Conservation (phyloP, 2,888 invertebrate genomes). For the Coelinius sp. region DNA sequence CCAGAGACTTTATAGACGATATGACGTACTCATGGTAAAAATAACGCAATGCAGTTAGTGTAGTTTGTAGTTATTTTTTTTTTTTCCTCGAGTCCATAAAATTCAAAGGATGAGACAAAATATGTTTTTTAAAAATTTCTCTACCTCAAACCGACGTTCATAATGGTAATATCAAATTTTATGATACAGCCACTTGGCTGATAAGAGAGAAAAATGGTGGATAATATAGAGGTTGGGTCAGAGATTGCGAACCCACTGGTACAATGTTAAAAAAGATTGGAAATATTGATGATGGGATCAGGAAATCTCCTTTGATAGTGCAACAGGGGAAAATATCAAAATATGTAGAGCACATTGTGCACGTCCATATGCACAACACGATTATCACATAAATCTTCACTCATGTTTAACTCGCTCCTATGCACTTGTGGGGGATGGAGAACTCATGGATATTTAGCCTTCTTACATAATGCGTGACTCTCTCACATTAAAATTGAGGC, state of each 20-base stretch:
- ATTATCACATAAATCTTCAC: slow-evolving; percentile 18
- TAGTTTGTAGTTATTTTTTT: neutral
- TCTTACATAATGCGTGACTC: slow-evolving; percentile 34
- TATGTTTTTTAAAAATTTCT: neutral
- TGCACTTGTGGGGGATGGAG: neutral
- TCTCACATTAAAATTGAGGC: slow-evolving; percentile 36
- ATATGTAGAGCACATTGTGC: neutral
- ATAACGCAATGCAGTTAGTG: neutral
- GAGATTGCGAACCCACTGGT: neutral
- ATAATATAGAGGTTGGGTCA: neutral
- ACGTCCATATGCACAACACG: neutral
- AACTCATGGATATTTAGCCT: neutral
- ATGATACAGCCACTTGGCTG: neutral
- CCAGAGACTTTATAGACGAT: slow-evolving; percentile 14
- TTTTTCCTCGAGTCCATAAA: neutral
- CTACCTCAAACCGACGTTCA: neutral
- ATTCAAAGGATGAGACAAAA: neutral
- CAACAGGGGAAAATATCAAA: neutral
- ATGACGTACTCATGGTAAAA: slow-evolving; percentile 4
- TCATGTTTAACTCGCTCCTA: neutral
- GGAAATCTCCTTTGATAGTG: neutral
- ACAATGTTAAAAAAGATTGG: neutral
- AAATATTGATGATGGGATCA: neutral
- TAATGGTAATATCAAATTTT: neutral
- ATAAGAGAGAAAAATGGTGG: neutral